Evolutionary conservation across 2,113 vertebrate genomes (phyloP).

Genomic region (Rhodinocichla rosea): DNA sequence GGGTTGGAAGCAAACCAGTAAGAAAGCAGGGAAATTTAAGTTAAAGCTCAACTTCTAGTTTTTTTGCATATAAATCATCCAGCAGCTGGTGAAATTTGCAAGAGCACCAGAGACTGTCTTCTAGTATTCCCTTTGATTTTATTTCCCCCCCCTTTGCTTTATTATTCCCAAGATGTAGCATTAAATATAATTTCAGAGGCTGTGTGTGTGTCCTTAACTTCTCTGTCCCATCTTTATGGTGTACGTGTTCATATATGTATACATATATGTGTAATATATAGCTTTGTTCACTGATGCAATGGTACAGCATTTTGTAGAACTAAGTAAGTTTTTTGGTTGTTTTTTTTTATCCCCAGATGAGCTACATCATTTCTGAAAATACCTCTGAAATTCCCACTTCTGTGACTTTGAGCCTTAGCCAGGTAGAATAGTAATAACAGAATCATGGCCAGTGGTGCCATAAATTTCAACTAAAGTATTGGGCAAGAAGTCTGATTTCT

Average conservation of each 20-base stretch:
- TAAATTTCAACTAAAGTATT: constrained; percentile 43
- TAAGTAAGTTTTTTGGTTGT: background rate
- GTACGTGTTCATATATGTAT: background rate
- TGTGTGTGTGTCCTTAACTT: background rate
- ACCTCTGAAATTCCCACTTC: constrained; percentile 31
- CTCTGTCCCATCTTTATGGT: background rate
- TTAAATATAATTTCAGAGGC: constrained; percentile 17
- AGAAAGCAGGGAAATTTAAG: background rate
- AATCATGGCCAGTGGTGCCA: background rate
- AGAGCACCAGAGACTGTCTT: background rate
- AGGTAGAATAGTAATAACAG: constrained; percentile 58
- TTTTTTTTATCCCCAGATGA: background rate
- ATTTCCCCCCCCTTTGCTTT: background rate
- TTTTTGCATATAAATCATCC: constrained; percentile 25
- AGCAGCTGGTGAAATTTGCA: constrained; percentile 45
- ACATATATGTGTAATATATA: background rate
- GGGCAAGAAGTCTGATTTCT: constrained; percentile 31
- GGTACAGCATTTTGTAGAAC: background rate
- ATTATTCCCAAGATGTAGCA: constrained; percentile 5
- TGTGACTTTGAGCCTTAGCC: constrained; percentile 37
- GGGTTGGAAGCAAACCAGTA: constrained; percentile 9
- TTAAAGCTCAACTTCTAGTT: background rate
- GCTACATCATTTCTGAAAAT: constrained; percentile 33
- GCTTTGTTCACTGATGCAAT: background rate
- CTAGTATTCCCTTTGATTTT: constrained; percentile 36